Conservation (phyloP, 2,113 vertebrate species). For the Zosterops borbonicus region DNA sequence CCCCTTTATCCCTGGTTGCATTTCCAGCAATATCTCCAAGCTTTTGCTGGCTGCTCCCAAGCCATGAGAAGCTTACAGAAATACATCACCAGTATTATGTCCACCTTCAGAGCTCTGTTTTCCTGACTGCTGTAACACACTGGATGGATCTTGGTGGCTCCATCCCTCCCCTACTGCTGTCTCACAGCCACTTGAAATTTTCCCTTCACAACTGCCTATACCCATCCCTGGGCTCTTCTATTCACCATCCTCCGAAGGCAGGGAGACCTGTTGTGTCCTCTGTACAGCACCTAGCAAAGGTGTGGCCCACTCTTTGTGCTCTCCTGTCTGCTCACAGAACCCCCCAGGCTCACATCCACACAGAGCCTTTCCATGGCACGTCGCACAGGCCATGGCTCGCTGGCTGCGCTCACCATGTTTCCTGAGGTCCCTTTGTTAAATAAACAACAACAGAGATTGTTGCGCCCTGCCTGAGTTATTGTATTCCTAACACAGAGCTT, state of each 20-base stretch:
- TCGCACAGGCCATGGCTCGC: not conserved
- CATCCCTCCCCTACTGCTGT: not conserved
- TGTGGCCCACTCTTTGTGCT: not conserved
- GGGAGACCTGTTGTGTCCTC: not conserved
- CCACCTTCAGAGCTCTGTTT: not conserved
- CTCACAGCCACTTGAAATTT: not conserved
- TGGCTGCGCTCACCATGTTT: not conserved
- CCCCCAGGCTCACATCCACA: not conserved
- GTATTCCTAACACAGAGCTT: not conserved
- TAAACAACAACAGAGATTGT: slow-evolving; percentile 20
- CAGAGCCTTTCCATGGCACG: not conserved
- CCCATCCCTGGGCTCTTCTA: not conserved
- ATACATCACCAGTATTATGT: not conserved
- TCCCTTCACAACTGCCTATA: not conserved
- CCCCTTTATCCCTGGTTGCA: not conserved
- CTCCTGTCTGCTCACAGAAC: not conserved
- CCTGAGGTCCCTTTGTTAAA: slow-evolving; percentile 24
- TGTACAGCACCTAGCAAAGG: not conserved
- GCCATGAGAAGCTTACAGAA: not conserved
- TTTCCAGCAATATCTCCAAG: not conserved
- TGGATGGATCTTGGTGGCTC: not conserved
- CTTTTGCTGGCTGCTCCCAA: not conserved
- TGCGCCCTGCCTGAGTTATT: not conserved
- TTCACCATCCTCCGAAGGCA: not conserved
- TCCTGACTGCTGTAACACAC: accelerated